Conservation (phyloP, 1,140 invertebrate species). For the Penaeus indicus region DNA sequence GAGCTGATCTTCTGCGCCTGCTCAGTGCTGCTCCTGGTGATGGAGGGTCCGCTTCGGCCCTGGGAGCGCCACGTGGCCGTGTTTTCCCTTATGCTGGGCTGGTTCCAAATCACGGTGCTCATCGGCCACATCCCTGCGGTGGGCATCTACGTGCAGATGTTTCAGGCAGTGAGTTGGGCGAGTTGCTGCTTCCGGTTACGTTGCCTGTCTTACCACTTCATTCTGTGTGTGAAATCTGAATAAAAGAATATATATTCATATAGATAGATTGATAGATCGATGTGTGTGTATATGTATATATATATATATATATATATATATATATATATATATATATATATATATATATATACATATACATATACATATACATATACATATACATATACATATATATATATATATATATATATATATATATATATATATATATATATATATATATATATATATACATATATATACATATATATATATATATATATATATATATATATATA, state of each 20-base stretch:
- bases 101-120: slow-evolving; percentile 19
- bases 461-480: slow-evolving; percentile 6
- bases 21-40: neutral
- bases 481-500: neutral
- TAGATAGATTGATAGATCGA: too few species aligned
- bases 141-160: slow-evolving; percentile 39
- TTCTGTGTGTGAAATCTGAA: too few species aligned
- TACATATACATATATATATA: neutral
- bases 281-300: neutral
- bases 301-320: slow-evolving; percentile 27
- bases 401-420: neutral
- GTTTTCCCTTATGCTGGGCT: neutral
- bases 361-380: neutral
- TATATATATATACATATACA: too few species aligned
- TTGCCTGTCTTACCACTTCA: too few species aligned
- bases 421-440: neutral
- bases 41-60: neutral
- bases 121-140: slow-evolving; percentile 6
- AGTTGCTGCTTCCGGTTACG: too few species aligned
- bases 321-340: neutral
- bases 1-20: neutral
- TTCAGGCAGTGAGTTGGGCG: slow-evolving; percentile 3
- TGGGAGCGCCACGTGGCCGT: neutral
- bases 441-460: neutral
- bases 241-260: too few species aligned